These are phyloP conservation scores for Mamestra configurata DNA, from an alignment of 1,140 invertebrate genomes.

Conservation along the genomic window DNA sequence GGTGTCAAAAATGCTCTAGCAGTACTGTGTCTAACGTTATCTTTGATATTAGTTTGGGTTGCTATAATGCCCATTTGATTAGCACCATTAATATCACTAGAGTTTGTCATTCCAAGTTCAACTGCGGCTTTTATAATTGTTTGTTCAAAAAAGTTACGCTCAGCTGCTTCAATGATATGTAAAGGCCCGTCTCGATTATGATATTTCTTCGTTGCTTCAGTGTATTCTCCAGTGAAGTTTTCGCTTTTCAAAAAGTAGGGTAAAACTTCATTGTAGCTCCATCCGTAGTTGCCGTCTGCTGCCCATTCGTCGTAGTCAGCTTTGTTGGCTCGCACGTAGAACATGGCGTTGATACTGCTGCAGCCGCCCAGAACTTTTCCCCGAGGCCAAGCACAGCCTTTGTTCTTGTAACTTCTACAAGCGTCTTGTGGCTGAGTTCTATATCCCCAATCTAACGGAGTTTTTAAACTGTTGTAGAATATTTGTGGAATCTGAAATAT, in stretches of 20 bases:
- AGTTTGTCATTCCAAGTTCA: constrained; percentile 91
- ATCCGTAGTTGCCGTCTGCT: constrained; percentile 75
- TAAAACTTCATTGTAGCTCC: constrained; percentile 84
- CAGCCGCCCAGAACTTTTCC: constrained; percentile 90
- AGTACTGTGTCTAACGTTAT: constrained; percentile 82
- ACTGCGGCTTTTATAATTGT: constrained; percentile 91
- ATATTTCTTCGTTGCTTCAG: constrained; percentile 81
- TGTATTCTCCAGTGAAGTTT: constrained; percentile 89
- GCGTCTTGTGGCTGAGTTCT: constrained; percentile 85
- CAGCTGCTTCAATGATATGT: constrained; percentile 92
- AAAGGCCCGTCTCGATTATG: constrained; percentile 92
- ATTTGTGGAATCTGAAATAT: constrained; percentile 66
- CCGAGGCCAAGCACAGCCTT: constrained; percentile 86
- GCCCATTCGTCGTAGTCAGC: constrained; percentile 92
- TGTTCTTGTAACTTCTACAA: constrained; percentile 72
- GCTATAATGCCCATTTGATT: constrained; percentile 82
- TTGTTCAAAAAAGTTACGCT: constrained; percentile 91
- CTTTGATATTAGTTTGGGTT: constrained; percentile 78
- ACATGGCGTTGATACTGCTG: constrained; percentile 91
- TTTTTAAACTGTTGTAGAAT: constrained; percentile 65
- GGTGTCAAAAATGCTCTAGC: constrained; percentile 88
- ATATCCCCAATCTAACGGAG: constrained; percentile 88
- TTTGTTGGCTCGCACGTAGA: constrained; percentile 90
- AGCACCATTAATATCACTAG: constrained; percentile 88
- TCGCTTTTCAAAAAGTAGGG: constrained; percentile 86